phyloP scores from a whole-genome alignment of 2,888 invertebrate species.

The Brenthis daphne region DNA sequence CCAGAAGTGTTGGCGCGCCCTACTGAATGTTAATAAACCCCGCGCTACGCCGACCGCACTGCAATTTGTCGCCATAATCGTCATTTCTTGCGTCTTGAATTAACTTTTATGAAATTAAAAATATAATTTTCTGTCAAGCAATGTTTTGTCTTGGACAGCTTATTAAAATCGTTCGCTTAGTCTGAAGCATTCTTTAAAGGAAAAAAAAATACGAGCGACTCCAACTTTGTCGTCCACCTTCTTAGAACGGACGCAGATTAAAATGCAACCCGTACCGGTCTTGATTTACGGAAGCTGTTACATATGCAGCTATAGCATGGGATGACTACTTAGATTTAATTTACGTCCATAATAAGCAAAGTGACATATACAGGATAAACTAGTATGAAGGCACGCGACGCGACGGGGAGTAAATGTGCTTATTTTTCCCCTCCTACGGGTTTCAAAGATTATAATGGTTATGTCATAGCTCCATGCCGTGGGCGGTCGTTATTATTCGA shows the following conservation, averaged over 20 bases:
- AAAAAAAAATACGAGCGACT: constrained; percentile 22
- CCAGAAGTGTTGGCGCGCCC: constrained; percentile 39
- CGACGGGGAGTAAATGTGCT: constrained; percentile 65
- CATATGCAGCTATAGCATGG: constrained; percentile 56
- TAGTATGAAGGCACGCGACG: constrained; percentile 70
- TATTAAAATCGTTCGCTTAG: constrained; percentile 19
- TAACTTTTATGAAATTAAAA: constrained; percentile 56
- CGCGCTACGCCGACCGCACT: constrained; percentile 44
- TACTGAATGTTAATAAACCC: constrained; percentile 61
- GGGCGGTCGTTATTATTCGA: constrained; percentile 61
- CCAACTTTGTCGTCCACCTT: constrained; percentile 40
- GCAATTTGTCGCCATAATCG: constrained; percentile 73
- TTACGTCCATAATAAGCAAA: constrained; percentile 61
- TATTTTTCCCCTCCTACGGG: constrained; percentile 56
- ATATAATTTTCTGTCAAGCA: constrained; percentile 43
- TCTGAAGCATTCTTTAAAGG: neutral
- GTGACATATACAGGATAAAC: constrained; percentile 61
- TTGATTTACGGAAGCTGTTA: constrained; percentile 62
- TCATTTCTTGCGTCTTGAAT: constrained; percentile 69
- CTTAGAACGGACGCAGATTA: constrained; percentile 47
- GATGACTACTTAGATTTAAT: constrained; percentile 59
- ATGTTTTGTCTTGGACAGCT: constrained; percentile 33
- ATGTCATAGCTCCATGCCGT: constrained; percentile 61
- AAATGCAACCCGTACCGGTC: constrained; percentile 51
- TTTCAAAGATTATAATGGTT: constrained; percentile 76